These are phyloP conservation scores for Alectura lathami DNA, from an alignment of 2,113 vertebrate genomes.

Conservation along the genomic window DNA sequence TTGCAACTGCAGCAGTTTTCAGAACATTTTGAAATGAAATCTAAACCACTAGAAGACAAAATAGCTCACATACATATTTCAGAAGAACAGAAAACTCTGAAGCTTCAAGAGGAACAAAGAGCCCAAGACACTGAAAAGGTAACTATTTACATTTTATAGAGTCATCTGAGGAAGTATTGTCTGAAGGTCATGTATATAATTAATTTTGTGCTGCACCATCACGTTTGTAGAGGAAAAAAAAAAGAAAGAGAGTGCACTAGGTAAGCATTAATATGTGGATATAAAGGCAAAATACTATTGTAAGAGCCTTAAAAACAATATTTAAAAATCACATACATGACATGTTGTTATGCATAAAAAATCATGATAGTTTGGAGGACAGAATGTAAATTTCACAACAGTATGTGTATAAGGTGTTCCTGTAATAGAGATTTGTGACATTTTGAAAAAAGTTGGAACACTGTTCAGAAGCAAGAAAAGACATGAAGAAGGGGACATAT, in stretches of 20 bases:
- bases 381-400: background rate
- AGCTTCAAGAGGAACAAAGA: conserved; percentile 74
- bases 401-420: background rate
- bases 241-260: background rate
- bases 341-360: background rate
- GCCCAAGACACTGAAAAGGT: conserved; percentile 78
- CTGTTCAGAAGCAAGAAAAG: background rate
- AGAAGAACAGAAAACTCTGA: conserved; percentile 72
- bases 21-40: conserved; percentile 76
- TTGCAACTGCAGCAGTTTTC: conserved; percentile 80
- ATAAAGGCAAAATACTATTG: background rate
- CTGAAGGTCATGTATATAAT: background rate
- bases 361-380: background rate
- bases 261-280: background rate
- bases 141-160: background rate
- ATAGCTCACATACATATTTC: conserved; percentile 29
- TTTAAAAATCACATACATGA: background rate
- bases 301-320: background rate
- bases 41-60: conserved; percentile 63
- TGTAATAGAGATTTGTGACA: background rate
- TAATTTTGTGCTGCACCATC: background rate
- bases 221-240: background rate
- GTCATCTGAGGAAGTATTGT: background rate
- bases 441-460: background rate
- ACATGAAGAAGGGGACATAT: background rate